phyloP scores from a whole-genome alignment of 2,797 vertebrate genomes.

The Anguilla anguilla region DNA sequence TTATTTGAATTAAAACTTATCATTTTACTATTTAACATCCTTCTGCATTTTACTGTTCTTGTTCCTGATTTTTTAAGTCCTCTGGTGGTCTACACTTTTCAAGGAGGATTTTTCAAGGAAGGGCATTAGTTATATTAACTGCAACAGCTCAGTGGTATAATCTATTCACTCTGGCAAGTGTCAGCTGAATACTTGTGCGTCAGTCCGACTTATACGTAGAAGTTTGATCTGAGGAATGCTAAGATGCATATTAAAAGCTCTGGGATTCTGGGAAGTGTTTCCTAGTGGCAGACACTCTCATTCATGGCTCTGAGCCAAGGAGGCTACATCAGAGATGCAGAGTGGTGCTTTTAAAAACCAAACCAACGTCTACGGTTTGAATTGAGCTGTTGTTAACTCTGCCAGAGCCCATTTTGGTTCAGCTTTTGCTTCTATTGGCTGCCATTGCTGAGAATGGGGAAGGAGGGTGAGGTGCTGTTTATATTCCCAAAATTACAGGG shows the following conservation, averaged over 20 bases:
- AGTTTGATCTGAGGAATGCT: not conserved
- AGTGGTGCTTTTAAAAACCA: not conserved
- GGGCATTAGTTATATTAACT: not conserved
- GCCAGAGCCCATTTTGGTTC: not conserved
- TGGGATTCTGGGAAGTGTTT: constrained; percentile 7
- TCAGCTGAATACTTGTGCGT: not conserved
- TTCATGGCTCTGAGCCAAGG: not conserved
- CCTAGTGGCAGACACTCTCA: not conserved
- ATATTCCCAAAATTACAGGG: not conserved
- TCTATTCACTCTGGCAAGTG: constrained; percentile 5
- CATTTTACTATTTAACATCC: not conserved
- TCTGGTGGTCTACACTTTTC: not conserved
- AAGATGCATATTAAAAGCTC: constrained; percentile 13
- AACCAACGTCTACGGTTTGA: constrained; percentile 3
- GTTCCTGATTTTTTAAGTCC: not conserved
- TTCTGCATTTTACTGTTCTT: not conserved
- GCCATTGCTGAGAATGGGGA: not conserved
- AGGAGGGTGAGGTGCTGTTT: constrained; percentile 40
- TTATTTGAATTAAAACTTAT: not conserved
- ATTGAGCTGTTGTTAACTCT: not conserved
- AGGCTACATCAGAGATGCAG: not conserved
- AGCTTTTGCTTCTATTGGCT: constrained; percentile 13
- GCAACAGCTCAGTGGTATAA: not conserved
- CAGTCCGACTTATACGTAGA: constrained; percentile 3
- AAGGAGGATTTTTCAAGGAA: not conserved